Conservation (phyloP, 2,797 vertebrate species). For the Luscinia luscinia region DNA sequence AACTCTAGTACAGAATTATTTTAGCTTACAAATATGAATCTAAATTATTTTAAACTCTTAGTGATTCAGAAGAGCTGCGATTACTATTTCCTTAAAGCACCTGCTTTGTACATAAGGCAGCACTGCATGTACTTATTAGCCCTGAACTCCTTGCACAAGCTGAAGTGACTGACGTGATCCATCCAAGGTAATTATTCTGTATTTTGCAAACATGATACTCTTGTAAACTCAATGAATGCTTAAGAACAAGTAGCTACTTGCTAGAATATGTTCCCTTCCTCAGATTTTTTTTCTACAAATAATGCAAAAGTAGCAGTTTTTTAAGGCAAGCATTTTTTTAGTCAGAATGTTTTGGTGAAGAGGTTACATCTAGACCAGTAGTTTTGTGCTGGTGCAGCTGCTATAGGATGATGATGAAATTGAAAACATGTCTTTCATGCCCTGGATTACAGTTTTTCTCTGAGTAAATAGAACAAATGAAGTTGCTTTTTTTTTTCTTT, state of each 20-base stretch:
- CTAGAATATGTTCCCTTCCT: not conserved
- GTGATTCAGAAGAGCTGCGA: not conserved
- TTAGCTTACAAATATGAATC: not conserved
- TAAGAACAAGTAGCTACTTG: not conserved
- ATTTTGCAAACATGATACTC: not conserved
- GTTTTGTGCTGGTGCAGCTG: not conserved
- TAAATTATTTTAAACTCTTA: not conserved
- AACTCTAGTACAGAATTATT: not conserved
- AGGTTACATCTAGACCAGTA: not conserved
- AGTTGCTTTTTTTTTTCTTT: not conserved
- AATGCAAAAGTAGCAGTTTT: not conserved
- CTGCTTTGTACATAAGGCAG: not conserved
- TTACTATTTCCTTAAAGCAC: not conserved
- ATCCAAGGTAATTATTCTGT: not conserved
- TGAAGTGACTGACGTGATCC: not conserved
- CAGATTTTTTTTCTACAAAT: not conserved
- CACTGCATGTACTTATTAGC: not conserved
- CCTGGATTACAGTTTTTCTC: not conserved
- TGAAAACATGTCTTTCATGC: not conserved
- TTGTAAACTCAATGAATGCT: not conserved
- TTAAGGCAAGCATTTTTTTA: not conserved
- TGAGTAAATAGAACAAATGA: conserved; percentile 1
- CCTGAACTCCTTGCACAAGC: not conserved
- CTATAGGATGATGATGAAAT: not conserved
- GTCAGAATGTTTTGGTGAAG: not conserved